Conservation (phyloP, 2,113 vertebrate genomes). For the Sturnus vulgaris region DNA sequence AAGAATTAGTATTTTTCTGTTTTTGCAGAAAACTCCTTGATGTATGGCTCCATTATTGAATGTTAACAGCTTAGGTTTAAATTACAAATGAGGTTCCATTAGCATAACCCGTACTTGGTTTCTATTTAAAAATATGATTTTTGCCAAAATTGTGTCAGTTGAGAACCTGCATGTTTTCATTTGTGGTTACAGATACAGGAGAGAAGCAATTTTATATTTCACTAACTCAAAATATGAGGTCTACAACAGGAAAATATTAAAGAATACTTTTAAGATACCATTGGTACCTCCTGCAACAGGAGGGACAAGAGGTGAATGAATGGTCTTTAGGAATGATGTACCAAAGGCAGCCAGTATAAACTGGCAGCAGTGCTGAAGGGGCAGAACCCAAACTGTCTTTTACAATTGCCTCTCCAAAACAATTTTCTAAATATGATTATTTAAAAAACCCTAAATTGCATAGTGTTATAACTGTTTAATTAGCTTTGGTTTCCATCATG, state of each 20-base stretch:
- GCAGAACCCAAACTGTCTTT: not conserved
- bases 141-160: constrained; percentile 47
- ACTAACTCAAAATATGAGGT: not conserved
- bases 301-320: not conserved
- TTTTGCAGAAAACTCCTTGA: constrained; percentile 66
- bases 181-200: constrained; percentile 15
- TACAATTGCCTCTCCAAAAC: not conserved
- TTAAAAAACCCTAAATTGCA: not conserved
- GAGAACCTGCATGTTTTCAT: constrained; percentile 19
- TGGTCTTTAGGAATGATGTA: not conserved
- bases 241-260: not conserved
- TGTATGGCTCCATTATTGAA: constrained; percentile 55
- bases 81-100: constrained; percentile 60
- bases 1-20: constrained; percentile 70
- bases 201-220: not conserved
- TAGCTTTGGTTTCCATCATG: not conserved
- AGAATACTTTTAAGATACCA: not conserved
- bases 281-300: not conserved
- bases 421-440: not conserved
- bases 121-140: constrained; percentile 53
- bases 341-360: not conserved
- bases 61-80: constrained; percentile 56
- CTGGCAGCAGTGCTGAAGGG: not conserved
- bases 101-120: constrained; percentile 50
- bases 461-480: not conserved